phyloP scores from a whole-genome alignment of 2,888 invertebrate genomes.

The Clostera curtula region DNA sequence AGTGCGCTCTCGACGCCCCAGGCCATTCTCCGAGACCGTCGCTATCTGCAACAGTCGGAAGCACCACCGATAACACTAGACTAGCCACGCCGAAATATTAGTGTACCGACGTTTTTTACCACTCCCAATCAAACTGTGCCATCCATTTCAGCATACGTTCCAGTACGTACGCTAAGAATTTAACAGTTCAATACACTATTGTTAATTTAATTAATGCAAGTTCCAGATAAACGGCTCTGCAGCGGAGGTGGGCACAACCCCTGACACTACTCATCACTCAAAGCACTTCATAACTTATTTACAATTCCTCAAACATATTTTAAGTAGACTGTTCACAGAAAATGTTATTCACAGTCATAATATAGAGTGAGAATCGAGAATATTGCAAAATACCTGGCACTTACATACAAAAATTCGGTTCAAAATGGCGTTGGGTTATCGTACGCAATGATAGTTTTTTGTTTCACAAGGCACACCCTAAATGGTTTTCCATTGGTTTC shows the following conservation, averaged over 20 bases:
- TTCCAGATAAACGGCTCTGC: slow-evolving; percentile 48
- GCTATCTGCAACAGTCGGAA: slow-evolving; percentile 72
- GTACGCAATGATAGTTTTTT: slow-evolving; percentile 75
- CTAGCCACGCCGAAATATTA: slow-evolving; percentile 38
- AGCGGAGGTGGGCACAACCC: slow-evolving; percentile 60
- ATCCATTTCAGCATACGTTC: slow-evolving; percentile 14
- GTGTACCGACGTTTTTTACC: slow-evolving; percentile 16
- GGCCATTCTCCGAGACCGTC: slow-evolving; percentile 65
- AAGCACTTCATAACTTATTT: slow-evolving; percentile 30
- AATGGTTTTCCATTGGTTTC: slow-evolving; percentile 52
- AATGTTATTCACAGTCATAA: slow-evolving; percentile 35
- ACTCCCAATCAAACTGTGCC: slow-evolving; percentile 11
- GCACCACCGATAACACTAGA: slow-evolving; percentile 62
- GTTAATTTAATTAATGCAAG: slow-evolving; percentile 64
- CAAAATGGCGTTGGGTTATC: slow-evolving; percentile 76
- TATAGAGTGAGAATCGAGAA: slow-evolving; percentile 46
- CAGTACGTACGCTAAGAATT: slow-evolving; percentile 20
- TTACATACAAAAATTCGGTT: slow-evolving; percentile 76
- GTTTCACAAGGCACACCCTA: slow-evolving; percentile 63
- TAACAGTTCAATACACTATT: slow-evolving; percentile 26
- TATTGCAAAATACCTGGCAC: slow-evolving; percentile 75
- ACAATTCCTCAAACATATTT: slow-evolving; percentile 26
- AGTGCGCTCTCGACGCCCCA: slow-evolving; percentile 53
- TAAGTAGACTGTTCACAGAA: slow-evolving; percentile 36
- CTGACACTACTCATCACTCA: slow-evolving; percentile 34